phyloP scores from a whole-genome alignment of 2,888 invertebrate species.

The Aleiodes alternator region DNA sequence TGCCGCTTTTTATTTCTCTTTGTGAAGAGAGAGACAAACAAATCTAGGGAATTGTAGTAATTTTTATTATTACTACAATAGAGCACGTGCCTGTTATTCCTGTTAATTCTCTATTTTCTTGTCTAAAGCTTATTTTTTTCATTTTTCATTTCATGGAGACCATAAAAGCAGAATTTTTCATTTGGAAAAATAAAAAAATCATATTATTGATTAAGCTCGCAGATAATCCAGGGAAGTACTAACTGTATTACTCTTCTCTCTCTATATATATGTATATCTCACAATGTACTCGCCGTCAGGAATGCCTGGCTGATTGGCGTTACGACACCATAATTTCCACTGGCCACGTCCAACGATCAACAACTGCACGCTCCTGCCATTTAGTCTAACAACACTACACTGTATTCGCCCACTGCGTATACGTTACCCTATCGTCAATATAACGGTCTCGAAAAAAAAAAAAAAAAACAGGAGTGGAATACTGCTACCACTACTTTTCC shows the following conservation, averaged over 20 bases:
- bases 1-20: background rate
- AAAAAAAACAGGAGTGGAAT: background rate
- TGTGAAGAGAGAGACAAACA: background rate
- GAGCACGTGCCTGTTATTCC: too few species aligned
- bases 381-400: conserved; percentile 52
- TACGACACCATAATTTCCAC: conserved; percentile 55
- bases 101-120: too few species aligned
- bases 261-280: too few species aligned
- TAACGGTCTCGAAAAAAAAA: conserved; percentile 46
- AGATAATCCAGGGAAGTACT: background rate
- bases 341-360: conserved; percentile 52
- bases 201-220: conserved; percentile 4
- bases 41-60: too few species aligned
- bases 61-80: too few species aligned
- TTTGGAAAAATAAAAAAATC: background rate
- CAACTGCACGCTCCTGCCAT: conserved; percentile 57
- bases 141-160: too few species aligned
- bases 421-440: conserved; percentile 45
- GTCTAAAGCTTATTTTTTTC: too few species aligned
- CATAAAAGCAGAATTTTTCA: background rate
- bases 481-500: conserved; percentile 32
- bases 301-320: conserved; percentile 53
- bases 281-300: conserved; percentile 33
- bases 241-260: background rate
- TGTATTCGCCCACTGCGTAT: conserved; percentile 40